Conservation (phyloP, 2,113 vertebrate species). For the Ploceus nigricollis region DNA sequence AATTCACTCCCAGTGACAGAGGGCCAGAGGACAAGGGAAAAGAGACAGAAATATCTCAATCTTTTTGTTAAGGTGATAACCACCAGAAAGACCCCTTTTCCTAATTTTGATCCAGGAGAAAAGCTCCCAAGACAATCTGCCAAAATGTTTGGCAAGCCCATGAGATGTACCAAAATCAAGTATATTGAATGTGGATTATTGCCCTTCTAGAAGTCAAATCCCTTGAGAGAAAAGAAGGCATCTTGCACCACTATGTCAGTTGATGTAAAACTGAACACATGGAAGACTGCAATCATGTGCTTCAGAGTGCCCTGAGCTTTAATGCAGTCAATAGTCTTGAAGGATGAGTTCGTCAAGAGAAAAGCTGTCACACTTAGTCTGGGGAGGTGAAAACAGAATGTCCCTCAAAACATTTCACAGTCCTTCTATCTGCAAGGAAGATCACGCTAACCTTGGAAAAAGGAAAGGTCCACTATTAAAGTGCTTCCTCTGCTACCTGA, state of each 20-base stretch:
- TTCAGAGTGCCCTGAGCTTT: neutral
- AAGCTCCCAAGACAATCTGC: neutral
- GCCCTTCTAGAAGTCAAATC: neutral
- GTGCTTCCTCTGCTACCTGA: neutral
- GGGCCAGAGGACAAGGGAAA: neutral
- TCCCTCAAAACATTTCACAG: neutral
- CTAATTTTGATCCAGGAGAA: neutral
- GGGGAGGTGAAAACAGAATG: neutral
- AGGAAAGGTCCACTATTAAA: neutral
- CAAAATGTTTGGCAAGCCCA: neutral
- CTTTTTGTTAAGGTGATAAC: neutral
- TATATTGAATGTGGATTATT: neutral
- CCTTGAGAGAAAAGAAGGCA: neutral
- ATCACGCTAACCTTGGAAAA: neutral
- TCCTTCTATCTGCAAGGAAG: neutral
- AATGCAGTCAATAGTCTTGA: neutral
- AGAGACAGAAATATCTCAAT: neutral
- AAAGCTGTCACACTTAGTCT: neutral
- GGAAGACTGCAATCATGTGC: neutral
- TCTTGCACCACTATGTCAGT: neutral
- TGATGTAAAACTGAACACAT: neutral
- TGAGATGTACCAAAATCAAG: neutral
- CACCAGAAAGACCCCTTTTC: neutral
- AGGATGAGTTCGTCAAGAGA: neutral
- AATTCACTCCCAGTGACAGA: neutral